phyloP scores from a whole-genome alignment of 30 jellyfish, hydroid and myxozoan species.

The Calvadosia cruxmelitensis region DNA sequence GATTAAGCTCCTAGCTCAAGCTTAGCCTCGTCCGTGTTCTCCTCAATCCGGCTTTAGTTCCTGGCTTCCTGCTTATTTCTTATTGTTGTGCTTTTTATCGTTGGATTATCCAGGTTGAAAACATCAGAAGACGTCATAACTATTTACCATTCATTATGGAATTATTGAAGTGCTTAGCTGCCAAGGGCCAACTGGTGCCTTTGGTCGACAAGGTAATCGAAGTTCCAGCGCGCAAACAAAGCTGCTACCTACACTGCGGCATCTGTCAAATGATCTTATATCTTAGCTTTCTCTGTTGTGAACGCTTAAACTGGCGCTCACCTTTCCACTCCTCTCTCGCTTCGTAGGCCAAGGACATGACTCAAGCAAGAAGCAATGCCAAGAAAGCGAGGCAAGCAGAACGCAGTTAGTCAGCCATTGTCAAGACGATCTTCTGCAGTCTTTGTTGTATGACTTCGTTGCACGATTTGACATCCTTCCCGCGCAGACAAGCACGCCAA shows the following conservation, averaged over 20 bases:
- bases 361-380: constrained; percentile 35
- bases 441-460: no score
- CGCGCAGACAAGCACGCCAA: no score
- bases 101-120: constrained; percentile 82
- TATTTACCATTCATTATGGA: constrained; percentile 94
- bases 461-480: no score
- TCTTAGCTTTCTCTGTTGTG: no score
- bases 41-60: not conserved
- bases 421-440: no score
- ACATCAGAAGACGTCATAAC: constrained; percentile 80
- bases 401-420: not conserved
- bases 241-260: no score
- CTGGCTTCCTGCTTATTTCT: not conserved
- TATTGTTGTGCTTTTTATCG: no score
- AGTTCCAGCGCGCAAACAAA: no score
- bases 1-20: not conserved
- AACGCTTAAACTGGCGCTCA: not conserved
- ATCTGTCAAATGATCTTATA: no score
- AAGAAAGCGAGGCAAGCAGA: constrained; percentile 41
- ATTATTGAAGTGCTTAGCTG: constrained; percentile 58
- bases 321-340: not conserved
- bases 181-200: constrained; percentile 66
- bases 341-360: constrained; percentile 45
- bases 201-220: constrained; percentile 72
- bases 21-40: not conserved